These are phyloP conservation scores for Portevinia maculata DNA, from an alignment of 2,888 invertebrate genomes.

Conservation along the genomic window DNA sequence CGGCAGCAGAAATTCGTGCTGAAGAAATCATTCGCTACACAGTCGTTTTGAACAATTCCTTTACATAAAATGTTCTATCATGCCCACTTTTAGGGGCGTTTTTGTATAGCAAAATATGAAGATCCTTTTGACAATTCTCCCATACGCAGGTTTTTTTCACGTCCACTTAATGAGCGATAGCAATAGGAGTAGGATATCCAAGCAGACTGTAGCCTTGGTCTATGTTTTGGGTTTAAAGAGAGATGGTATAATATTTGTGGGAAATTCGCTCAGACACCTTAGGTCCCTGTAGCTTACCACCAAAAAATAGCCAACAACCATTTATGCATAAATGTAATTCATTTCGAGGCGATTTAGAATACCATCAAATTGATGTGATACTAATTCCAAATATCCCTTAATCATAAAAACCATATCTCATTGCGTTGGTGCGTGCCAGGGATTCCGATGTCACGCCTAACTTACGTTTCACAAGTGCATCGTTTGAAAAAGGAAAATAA, in stretches of 20 bases:
- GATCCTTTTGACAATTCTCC: no score
- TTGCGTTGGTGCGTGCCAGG: constrained; percentile 42
- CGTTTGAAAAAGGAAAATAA: constrained; percentile 12
- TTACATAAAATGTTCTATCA: no score
- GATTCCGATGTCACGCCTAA: constrained; percentile 60
- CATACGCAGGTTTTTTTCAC: no score
- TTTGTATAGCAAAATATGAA: no score
- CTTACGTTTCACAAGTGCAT: constrained; percentile 40
- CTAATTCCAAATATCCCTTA: constrained; percentile 20
- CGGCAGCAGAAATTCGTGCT: no score
- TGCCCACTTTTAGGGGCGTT: no score
- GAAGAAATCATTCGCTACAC: no score
- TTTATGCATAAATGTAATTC: constrained; percentile 28
- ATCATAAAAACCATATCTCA: constrained; percentile 11
- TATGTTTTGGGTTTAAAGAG: no score
- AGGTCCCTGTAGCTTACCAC: background rate
- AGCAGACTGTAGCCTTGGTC: no score
- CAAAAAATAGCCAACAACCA: constrained; percentile 6
- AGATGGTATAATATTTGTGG: constrained; percentile 51
- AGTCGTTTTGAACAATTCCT: no score
- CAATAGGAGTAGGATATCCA: no score
- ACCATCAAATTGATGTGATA: constrained; percentile 28
- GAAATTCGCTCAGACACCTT: constrained; percentile 24
- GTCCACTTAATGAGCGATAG: no score
- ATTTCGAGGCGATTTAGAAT: constrained; percentile 18